Evolutionary conservation across 92 coral and sea anemone genomes (phyloP), one percentile per base, ranked within the genome.

Genomic region (Pocillopora meandrina): DNA sequence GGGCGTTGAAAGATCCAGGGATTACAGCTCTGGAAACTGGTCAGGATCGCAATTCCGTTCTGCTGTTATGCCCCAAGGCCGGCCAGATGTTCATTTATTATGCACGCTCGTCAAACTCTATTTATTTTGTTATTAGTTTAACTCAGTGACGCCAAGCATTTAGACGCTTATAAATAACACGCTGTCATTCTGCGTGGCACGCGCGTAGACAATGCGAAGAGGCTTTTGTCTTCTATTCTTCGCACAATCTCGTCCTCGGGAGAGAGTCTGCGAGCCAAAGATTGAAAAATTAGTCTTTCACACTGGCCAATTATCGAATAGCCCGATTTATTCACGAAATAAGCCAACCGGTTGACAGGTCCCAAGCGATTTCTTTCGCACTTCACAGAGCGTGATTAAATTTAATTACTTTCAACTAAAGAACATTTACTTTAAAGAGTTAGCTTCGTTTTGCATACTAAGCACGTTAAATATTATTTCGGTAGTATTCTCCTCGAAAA

Each of bases 41-140:
- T 20, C 70, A 83, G 34, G 60, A 55, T 33, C 66, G 26, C 77
- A 81, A 61, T 56, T 73, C 74, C 61, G 42, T 65, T 36, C 58
- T 63, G 80, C 71, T 72, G 73, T 77, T 81, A 56, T 87, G 61
- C 88, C 88, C 88, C 76, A 75, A 76, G 82, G 88, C 88, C 56
- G 74, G 79, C 83, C 94, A 89, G 94, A 82, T 86, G 86, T 85
- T 70, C 84, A 89, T 89, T 85, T 82, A 62, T 84, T 85, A 87
- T 85, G 94, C 89, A 75, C 89, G 87, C 65, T 91, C 94, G 90
- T 91, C 91, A 84, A 77, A 82, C 75, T 71, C 85, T 89, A 88
- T 91, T 91, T 90, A 91, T 88, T 88, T 90, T 88, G 89, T 85
- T 89, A 89, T 91, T 89, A 89, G 88, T 82, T 88, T 91, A 88